Conservation (phyloP, 2,888 invertebrate species). For the Aporophyla nigra region DNA sequence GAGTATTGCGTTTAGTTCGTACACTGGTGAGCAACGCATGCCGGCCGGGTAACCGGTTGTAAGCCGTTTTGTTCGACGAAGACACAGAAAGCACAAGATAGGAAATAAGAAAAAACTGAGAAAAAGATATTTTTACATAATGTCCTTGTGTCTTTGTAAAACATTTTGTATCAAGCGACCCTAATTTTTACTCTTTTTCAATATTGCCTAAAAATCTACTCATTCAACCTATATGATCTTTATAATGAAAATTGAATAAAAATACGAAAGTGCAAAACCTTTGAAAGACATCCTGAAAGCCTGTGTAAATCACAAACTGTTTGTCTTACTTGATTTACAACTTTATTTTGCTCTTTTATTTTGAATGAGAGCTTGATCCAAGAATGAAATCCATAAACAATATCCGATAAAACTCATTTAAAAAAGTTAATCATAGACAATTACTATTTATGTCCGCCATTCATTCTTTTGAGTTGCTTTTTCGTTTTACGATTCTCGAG, state of each 20-base stretch:
- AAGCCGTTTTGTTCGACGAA: not conserved
- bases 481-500: conserved; percentile 89
- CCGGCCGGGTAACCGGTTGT: too few relatives aligned
- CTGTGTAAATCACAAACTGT: not conserved
- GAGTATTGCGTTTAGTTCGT: conserved; percentile 15
- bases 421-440: conserved; percentile 85
- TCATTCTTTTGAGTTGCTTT: conserved; percentile 91
- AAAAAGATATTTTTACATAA: not conserved
- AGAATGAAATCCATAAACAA: conserved; percentile 70
- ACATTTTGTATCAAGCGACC: too few relatives aligned
- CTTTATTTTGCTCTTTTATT: not conserved
- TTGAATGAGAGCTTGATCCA: conserved; percentile 1
- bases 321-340: not conserved
- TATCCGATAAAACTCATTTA: conserved; percentile 67
- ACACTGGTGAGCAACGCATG: not conserved
- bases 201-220: not conserved
- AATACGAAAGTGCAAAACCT: not conserved
- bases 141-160: not conserved
- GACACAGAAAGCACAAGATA: too few relatives aligned
- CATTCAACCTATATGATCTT: not conserved
- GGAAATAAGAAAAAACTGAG: not conserved
- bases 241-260: not conserved
- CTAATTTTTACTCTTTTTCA: not conserved
- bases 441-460: conserved; percentile 91
- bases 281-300: not conserved